Percentiles rank a stretch among this genome's conserved stretches.
These are phyloP conservation scores for Ctenomys sociabilis DNA, from an alignment of 2,113 vertebrate species.

Conservation along the genomic window DNA sequence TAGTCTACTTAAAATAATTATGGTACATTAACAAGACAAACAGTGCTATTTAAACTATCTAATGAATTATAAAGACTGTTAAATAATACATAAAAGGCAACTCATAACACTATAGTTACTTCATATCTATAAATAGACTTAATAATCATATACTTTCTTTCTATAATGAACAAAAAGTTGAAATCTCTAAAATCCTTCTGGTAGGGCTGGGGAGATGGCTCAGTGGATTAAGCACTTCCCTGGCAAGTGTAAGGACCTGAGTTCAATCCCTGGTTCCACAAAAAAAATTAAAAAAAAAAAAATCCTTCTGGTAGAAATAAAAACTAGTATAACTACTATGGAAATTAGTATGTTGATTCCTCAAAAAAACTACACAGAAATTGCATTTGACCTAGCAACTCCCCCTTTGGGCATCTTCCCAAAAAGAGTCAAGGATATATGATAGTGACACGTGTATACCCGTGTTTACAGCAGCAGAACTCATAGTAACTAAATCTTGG, in stretches of 20 bases:
- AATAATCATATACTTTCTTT: slow-evolving; percentile 5
- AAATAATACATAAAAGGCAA: slow-evolving; percentile 50
- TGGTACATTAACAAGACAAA: slow-evolving; percentile 22
- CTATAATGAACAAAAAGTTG: background rate
- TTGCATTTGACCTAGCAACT: background rate
- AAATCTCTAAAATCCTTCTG: background rate
- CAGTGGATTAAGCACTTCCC: no score
- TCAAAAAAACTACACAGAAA: background rate
- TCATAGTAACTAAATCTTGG: no score
- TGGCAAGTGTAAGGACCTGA: no score
- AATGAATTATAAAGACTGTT: slow-evolving; percentile 20
- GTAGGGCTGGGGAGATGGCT: no score
- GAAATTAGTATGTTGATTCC: background rate
- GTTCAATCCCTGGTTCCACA: no score
- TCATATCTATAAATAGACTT: slow-evolving; percentile 6
- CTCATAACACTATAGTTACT: background rate
- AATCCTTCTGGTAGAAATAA: background rate
- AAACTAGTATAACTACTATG: background rate
- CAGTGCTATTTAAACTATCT: slow-evolving; percentile 31
- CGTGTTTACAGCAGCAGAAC: no score
- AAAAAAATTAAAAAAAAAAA: no score
- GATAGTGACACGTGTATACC: no score
- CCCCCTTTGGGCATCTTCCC: background rate
- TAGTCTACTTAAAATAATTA: slow-evolving; percentile 35
- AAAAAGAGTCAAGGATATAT: background rate